Base-by-base conservation (phyloP, 2,888 invertebrate species). In the Meloe dianella region DNA sequence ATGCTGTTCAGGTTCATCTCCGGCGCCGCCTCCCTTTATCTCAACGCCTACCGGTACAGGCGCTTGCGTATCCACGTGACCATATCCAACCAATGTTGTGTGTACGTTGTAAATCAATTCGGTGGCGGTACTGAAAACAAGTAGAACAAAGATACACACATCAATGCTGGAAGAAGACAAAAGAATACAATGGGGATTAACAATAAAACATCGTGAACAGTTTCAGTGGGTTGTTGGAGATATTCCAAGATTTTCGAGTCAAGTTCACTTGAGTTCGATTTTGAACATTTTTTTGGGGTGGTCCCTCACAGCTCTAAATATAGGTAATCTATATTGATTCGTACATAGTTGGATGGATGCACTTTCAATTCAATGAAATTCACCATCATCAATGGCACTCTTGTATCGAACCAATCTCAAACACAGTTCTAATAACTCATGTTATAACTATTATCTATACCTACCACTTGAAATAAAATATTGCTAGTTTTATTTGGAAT, bases 51-150 rank as follows among this genome's bases (percentile, higher is more conserved):
- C 78, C 70, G 66, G 71, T 71, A 60, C 71, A 66, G 67, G 79
- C 82, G 82, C 82, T 70, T 79, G 82, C 83, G 81, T 78, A 71
- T 41, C 74, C 80, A 79, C 79, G 78, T 80, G 80, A 71, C 64
- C 63, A 57, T 20, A 63, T 10, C 67, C 71, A 69, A 67, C 82
- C 81, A 82, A 81, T 81, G 65, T 72, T 69, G 70, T 68, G 29
- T 69, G 69, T 72, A 70, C 69, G 64, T 73, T 72, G 76, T 76
- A 79, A 81, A 82, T 82, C 82, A 81, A 82, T 82, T 79, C 74
- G 29, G 67, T 68, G 68, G 64, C 63, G 61, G 66, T 64, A 66
- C 71, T 70, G 66, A 64, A 72, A 66, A 67, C 70, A 70, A 64
- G 72, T 73, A 61, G 71, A 64, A 72, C 65, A 73, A 74, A 72